A percentile compares a stretch with the other conserved stretches of the same genome.
phyloP scores from a whole-genome alignment of 1,140 invertebrate genomes.

The Schlechtendalia chinensis region DNA sequence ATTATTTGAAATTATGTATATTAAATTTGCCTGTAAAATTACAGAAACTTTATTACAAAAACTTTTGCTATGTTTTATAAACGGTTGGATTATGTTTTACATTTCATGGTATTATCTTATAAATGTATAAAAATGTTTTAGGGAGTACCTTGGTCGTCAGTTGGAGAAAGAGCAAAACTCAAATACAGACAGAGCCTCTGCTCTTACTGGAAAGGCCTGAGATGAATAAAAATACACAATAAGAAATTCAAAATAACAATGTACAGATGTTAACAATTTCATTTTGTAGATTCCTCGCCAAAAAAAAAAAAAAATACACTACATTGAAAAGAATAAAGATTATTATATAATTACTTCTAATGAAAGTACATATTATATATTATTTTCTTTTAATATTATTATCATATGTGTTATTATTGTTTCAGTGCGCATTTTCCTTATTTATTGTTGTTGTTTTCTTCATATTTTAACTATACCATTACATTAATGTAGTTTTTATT shows the following conservation, averaged over 20 bases:
- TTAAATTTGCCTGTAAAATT: no score
- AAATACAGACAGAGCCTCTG: slow-evolving; percentile 21
- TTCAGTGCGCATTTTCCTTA: slow-evolving; percentile 7
- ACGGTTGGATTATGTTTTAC: neutral
- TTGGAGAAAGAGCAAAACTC: slow-evolving; percentile 78
- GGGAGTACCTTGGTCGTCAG: slow-evolving; percentile 95
- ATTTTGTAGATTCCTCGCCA: slow-evolving; percentile 24
- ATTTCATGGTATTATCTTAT: neutral
- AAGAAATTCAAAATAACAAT: neutral
- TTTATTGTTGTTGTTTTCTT: slow-evolving; percentile 37
- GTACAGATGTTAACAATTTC: slow-evolving; percentile 37
- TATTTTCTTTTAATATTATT: slow-evolving; percentile 3
- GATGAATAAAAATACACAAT: neutral
- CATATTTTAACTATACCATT: slow-evolving; percentile 38
- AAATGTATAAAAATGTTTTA: slow-evolving; percentile 56
- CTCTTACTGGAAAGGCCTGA: slow-evolving; percentile 44
- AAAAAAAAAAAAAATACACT: neutral
- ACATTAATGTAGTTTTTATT: slow-evolving; percentile 36
- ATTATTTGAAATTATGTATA: no score
- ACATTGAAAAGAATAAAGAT: neutral
- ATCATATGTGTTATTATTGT: slow-evolving; percentile 23
- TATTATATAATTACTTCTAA: neutral
- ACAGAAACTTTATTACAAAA: no score
- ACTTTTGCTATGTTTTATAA: no score
- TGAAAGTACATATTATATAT: no score